Percentiles rank a stretch among this genome's conserved stretches.
Conservation (phyloP, 1,140 invertebrate genomes). For the Conus ventricosus region DNA sequence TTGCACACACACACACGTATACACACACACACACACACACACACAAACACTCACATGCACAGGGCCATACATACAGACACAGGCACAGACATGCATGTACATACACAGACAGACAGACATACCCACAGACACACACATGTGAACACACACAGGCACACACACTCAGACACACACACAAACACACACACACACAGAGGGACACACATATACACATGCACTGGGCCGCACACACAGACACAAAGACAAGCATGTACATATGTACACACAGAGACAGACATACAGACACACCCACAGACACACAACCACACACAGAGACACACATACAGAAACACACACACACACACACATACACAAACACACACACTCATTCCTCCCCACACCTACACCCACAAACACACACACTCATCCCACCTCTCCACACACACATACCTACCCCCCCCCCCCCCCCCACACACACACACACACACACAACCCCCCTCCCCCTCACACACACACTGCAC, state of each 20-base stretch:
- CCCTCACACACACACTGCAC: not conserved
- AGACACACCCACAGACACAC: not conserved
- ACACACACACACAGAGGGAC: not conserved
- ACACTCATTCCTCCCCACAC: not conserved
- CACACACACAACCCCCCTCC: not conserved
- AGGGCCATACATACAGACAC: not conserved
- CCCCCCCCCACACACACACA: not conserved
- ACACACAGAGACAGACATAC: too few relatives aligned
- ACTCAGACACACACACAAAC: constrained; percentile 76
- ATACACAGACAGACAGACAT: not conserved
- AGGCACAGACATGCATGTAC: not conserved
- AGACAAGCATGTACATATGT: too few relatives aligned
- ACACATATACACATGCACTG: not conserved
- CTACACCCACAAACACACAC: not conserved
- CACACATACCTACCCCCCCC: not conserved
- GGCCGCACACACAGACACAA: too few relatives aligned
- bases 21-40: not conserved
- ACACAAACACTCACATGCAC: not conserved
- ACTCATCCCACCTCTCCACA: not conserved
- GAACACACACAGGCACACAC: constrained; percentile 79
- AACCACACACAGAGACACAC: not conserved
- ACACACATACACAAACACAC: not conserved
- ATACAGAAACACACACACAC: not conserved
- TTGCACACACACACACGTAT: not conserved
- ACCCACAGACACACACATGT: not conserved